Base-by-base conservation (phyloP, 2,888 invertebrate species). In the Oligia fasciuncula region DNA sequence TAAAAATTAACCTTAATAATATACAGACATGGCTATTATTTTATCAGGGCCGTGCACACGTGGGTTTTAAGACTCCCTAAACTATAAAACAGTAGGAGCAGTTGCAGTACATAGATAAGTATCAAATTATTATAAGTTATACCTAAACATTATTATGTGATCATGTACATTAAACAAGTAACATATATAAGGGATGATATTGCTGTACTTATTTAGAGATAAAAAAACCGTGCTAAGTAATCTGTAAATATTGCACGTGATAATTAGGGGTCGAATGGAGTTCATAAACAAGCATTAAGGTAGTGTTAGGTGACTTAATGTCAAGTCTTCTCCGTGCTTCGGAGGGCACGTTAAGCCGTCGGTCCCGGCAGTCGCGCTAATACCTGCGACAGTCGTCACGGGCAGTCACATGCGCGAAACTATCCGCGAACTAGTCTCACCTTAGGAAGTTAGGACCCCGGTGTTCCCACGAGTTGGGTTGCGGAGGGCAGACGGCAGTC, bases 351-450 rank as follows among this genome's bases (percentile, higher is more conserved):
- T 71, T 63, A 67, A 68, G 77, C 63, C 67, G 71, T 84, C 84
- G 74, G 82, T 78, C 79, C 74, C 67, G 73, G 78, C 73, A 68
- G 73, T 73, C 73, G 43, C 57, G 9, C 71, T 46, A 43, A 49
- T 0, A 70, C 23, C 75, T 40, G 29, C 65, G 81, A 40, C 81
- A 35, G 73, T 73, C 85, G 83, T 81, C 60, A 83, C 70, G 66
- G 11, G 81, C 67, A 67, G 17, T 66, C 40, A 29, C 51, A 23
- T 51, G 70, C 62, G 54, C 72, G 57, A 63, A 3, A 85, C 60
- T 49, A 43, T n/a, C 51, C 60, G 51, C 67, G 46, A 65, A 62
- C 75, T 81, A 73, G 75, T 66, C 68, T 60, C 57, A 8, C 60
- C 72, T 65, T 40, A 40, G n/a, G n/a, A n/a, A n/a, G n/a, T n/a